Base-by-base conservation (phyloP, 2,888 invertebrate species). In the Zygothrica quintamaculata region DNA sequence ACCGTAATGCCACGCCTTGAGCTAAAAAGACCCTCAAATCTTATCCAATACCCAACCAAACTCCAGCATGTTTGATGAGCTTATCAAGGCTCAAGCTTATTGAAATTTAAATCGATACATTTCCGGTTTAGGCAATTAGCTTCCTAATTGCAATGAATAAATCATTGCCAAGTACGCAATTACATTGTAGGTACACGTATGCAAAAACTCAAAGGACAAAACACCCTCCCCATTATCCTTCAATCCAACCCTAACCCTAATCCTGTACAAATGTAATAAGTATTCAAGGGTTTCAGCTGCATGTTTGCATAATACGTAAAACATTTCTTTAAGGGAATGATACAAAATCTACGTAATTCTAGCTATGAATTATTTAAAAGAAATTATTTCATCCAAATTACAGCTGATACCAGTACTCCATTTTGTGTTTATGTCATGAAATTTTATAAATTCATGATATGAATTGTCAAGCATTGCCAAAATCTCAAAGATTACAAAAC, bases 71-170 rank as follows among this genome's bases (percentile, higher is more conserved):
- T 65, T 60, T 76, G 67, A 76, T 76, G 65, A 79, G 77, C 76
- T 71, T 76, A 76, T 76, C 78, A 79, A 78, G 78, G 78, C 48
- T 68, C 42, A 25, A 44, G 65, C 62, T 69, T 82, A 79, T 82
- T 74, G 74, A 79, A 82, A 79, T 80, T 82, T 67, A 66, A 82
- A 77, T 80, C 79, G 69, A 82, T 79, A 69, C 57, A 58, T 80
- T 62, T 77, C 77, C 78, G 74, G 60, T 51, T 44, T 47, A 62
- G 57, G 70, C 82, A 78, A 74, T 76, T 78, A 76, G 74, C 65
- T 73, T 34, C 44, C 61, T 74, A 82, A 77, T 77, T 79, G 84
- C 58, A 57, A 46, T 80, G 66, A 65, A 82, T 79, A 74, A 79
- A 65, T 67, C 76, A 78, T 81, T 48, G 57, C n/a, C 50, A 57